A percentile compares a stretch with the other conserved stretches of the same genome.
phyloP scores from a whole-genome alignment of 2,113 vertebrate genomes.

The Vulpes lagopus region DNA sequence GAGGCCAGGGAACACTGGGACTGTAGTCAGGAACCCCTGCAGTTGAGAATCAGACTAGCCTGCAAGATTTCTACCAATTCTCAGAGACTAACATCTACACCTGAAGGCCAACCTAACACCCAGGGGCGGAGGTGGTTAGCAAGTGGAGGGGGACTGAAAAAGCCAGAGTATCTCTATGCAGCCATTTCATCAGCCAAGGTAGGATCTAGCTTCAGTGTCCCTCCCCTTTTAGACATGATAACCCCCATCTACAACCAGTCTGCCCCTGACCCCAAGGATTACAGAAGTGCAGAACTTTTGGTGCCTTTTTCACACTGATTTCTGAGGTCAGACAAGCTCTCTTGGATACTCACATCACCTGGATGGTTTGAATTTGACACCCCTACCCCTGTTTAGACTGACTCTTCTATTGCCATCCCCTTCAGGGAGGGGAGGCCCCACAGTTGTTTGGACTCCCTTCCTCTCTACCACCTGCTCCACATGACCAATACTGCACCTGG shows the following conservation, averaged over 20 bases:
- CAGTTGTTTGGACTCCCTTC: too few species aligned
- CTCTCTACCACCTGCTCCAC: neutral
- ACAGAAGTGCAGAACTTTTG: neutral
- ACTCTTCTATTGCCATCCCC: neutral
- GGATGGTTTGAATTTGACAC: neutral
- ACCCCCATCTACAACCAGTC: neutral
- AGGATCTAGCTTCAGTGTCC: neutral
- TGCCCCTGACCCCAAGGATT: neutral
- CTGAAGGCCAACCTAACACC: neutral
- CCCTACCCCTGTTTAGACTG: rapidly evolving
- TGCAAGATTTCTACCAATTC: neutral
- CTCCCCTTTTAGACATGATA: neutral
- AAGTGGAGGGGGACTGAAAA: neutral
- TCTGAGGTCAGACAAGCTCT: neutral
- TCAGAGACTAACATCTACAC: neutral
- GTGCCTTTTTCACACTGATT: neutral
- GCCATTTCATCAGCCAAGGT: neutral
- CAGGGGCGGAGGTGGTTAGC: neutral
- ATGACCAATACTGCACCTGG: neutral
- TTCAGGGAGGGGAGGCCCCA: too few species aligned
- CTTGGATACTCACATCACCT: neutral
- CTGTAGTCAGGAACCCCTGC: neutral
- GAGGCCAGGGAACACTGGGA: neutral
- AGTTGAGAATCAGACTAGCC: neutral
- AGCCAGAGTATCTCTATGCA: neutral